Conservation (phyloP, 2,888 invertebrate genomes). For the Parnassius smintheus region DNA sequence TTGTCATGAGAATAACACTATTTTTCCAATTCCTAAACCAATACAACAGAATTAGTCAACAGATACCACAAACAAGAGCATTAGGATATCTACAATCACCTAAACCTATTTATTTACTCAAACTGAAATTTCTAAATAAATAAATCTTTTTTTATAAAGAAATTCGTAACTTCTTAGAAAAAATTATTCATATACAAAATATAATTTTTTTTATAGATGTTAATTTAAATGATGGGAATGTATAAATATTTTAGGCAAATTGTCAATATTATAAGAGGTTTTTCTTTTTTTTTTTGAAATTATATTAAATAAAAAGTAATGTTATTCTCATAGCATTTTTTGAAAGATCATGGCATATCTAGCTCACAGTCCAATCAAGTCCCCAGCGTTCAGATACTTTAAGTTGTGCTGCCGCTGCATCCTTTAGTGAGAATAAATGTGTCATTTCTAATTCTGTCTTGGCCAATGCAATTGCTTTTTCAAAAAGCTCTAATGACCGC, state of each 20-base stretch:
- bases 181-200: no score
- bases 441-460: constrained; percentile 94
- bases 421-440: constrained; percentile 93
- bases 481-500: constrained; percentile 91
- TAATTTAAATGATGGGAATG: background rate
- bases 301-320: constrained; percentile 40
- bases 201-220: background rate
- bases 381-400: constrained; percentile 90
- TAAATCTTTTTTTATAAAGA: background rate
- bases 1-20: constrained; percentile 55
- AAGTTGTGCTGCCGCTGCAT: constrained; percentile 94
- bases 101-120: background rate
- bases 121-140: background rate
- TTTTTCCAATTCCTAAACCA: constrained; percentile 29
- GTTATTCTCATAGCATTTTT: constrained; percentile 55
- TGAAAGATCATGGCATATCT: constrained; percentile 44
- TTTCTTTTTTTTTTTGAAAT: constrained; percentile 19
- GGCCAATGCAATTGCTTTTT: constrained; percentile 92
- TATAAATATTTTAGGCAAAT: background rate
- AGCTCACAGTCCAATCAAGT: constrained; percentile 80
- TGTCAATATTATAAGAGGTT: background rate
- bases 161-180: background rate
- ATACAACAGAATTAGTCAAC: background rate
- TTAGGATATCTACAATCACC: no score
- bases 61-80: background rate